Percentiles rank a stretch among this genome's conserved stretches.
Conservation (phyloP, 2,113 vertebrate species). For the Scomber colias region DNA sequence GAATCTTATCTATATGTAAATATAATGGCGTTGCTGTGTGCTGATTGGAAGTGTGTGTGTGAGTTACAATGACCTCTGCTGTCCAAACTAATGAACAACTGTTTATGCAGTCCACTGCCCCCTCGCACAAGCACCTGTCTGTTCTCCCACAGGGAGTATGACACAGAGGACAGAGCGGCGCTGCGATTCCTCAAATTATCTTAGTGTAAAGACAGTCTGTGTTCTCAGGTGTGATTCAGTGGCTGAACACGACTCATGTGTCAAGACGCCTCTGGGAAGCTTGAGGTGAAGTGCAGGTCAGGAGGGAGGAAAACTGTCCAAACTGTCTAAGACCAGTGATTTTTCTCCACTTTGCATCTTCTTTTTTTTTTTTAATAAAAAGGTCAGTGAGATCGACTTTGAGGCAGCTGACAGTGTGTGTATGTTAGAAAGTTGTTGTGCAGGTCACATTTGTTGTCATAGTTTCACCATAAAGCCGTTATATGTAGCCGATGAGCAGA, state of each 20-base stretch:
- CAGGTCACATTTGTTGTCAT: neutral
- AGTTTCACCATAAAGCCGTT: neutral
- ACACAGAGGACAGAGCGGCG: slow-evolving; percentile 36
- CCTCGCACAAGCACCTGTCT: slow-evolving; percentile 58
- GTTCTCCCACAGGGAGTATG: slow-evolving; percentile 48
- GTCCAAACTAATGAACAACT: slow-evolving; percentile 73
- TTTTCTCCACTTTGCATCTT: slow-evolving; percentile 30
- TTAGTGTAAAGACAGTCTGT: slow-evolving; percentile 44
- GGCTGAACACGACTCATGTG: slow-evolving; percentile 49
- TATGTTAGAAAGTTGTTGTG: neutral
- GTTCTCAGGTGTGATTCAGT: slow-evolving; percentile 51
- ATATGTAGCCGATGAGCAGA: neutral
- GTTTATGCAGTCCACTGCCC: slow-evolving; percentile 61
- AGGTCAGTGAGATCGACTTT: neutral
- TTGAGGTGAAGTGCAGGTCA: slow-evolving; percentile 54
- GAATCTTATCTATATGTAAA: slow-evolving; percentile 62
- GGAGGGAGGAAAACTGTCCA: neutral
- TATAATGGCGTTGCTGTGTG: neutral
- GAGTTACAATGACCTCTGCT: slow-evolving; percentile 71
- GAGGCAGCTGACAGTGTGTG: neutral
- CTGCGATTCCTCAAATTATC: slow-evolving; percentile 27
- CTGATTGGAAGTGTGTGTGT: slow-evolving; percentile 15
- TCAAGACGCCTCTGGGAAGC: slow-evolving; percentile 34
- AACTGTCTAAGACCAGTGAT: slow-evolving; percentile 14
- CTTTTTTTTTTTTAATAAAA: neutral